A percentile compares a stretch with the other conserved stretches of the same genome.
Conservation (phyloP, 2,888 invertebrate genomes). For the Aricia artaxerxes region DNA sequence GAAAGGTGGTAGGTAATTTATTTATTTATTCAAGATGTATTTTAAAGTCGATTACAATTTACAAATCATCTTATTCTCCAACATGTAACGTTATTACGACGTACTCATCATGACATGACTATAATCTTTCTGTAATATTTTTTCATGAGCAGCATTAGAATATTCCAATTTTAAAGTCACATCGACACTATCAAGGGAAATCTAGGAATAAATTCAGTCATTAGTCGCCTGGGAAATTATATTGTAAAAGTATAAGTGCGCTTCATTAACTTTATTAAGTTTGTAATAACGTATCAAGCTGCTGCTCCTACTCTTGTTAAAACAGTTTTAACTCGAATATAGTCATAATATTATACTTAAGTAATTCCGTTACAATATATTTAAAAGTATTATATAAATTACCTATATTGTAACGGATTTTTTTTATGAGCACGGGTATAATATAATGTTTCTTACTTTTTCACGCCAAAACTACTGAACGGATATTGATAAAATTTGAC, state of each 20-base stretch:
- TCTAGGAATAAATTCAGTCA: slow-evolving; percentile 6
- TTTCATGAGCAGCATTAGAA: background rate
- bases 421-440: too few relatives aligned
- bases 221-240: slow-evolving; percentile 13
- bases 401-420: too few relatives aligned
- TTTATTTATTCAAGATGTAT: too few relatives aligned
- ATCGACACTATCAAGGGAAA: background rate
- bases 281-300: background rate
- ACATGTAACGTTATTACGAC: too few relatives aligned
- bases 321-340: too few relatives aligned
- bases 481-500: too few relatives aligned
- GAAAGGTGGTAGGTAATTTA: too few relatives aligned
- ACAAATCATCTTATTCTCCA: background rate
- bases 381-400: background rate
- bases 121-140: background rate
- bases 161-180: background rate
- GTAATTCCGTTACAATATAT: too few relatives aligned
- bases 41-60: background rate
- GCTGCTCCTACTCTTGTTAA: too few relatives aligned
- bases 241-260: background rate
- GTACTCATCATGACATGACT: background rate
- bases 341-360: too few relatives aligned
- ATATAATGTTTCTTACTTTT: too few relatives aligned
- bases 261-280: background rate
- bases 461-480: too few relatives aligned